Base-by-base conservation (phyloP, 2,888 invertebrate genomes). In the Chironomus riparius region DNA sequence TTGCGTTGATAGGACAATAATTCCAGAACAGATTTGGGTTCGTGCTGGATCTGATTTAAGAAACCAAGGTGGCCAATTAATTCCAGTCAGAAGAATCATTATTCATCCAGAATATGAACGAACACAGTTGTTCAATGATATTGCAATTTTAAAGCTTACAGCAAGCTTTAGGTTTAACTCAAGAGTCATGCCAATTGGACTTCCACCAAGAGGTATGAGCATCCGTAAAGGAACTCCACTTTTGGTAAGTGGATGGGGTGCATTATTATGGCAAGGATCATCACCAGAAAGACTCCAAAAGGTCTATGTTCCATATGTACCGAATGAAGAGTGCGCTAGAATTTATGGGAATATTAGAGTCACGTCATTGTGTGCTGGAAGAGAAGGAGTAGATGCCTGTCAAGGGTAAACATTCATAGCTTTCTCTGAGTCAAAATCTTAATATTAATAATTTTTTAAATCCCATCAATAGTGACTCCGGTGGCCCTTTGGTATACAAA, bases 11-110 rank as follows among this genome's bases (percentile, higher is more conserved):
- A 4, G 38, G 3, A 65, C n/a, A n/a, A n/a, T n/a, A n/a, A n/a
- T n/a, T n/a, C n/a, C 12, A 0, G 56, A 56, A 3, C 12, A 68
- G 12, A 22, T 68, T 18, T 24, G 22, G 18, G 68, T 74, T 24
- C 62, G 72, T 18, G 72, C 72, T 28, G 72, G 72, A n/a, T 72
- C 72, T 21, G 72, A 72, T 62, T 62, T 74, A 18, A 65, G 74
- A 68, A 18, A 15, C 2, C 73, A 74, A 74, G 73, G 73, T 13
- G 73, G 73, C n/a, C 73, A 74, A 48, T 5, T 68, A 5, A 21
- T 68, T 7, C 22, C 65, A 18, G 74, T 68, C 3, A 48, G 18
- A n/a, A 22, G 68, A 21, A 13, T 74, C 4, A 13, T 65, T 7
- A 15, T 48, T 10, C 74, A 74, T 68, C 47, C 21, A 1, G 74